Base-by-base conservation (phyloP, 2,797 vertebrate genomes). In the Gila robusta region DNA sequence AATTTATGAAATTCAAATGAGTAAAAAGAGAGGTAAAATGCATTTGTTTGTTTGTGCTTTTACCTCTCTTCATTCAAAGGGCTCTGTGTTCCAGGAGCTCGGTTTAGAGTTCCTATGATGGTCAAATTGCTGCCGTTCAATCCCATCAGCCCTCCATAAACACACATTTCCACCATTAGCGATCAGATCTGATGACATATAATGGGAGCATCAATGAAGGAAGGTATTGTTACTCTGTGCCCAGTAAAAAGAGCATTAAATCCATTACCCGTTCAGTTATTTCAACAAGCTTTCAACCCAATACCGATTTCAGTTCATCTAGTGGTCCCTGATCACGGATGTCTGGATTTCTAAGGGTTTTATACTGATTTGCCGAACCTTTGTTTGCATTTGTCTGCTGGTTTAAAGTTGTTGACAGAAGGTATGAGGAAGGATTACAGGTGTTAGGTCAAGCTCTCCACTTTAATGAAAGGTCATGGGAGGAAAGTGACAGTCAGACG, bases 121-220 rank as follows among this genome's bases (percentile, higher is more conserved):
- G 79, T 35, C 70, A 86, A 86, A 86, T 74, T 81, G 70, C 84
- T 41, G 78, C 84, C 10, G 32, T 86, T 86, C 81, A 56, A 81
- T 73, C 69, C 84, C 84, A 86, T 86, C 78, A 86, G 79, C 32
- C 56, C 2, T 80, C 69, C 78, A 81, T 81, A 86, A 81, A 79
- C 52, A 85, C 79, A 41, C 41, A 39, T 44, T 86, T 81, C 59
- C 70, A 73, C 79, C 84, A 86, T 86, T 86, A 81, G 78, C 16
- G 54, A 86, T 81, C 47, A 67, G 69, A 81, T 81, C 37, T 86
- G 84, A 86, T 81, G 44, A 52, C 70, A 74, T 74, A 41, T 81
- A 86, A 86, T 81, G 56, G 78, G 32, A 73, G 44, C 84, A 86
- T 86, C 70, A 86, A 41, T 86, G 78, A 86, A 52, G 23, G 32